Evolutionary conservation across 2,113 vertebrate species (phyloP).

Genomic region (Oplegnathus fasciatus): DNA sequence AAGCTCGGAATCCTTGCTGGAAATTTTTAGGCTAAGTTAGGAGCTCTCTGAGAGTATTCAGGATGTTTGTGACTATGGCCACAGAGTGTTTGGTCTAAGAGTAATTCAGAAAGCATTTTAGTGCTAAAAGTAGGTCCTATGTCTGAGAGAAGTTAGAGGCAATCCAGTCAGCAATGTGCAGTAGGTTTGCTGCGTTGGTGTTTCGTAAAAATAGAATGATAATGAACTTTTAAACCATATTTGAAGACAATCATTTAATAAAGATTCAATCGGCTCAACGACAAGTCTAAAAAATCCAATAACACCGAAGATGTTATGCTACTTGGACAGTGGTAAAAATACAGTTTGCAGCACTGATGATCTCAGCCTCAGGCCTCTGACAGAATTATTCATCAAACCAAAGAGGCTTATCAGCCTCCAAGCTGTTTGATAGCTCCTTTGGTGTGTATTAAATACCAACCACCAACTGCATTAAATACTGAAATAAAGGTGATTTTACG

Average conservation of each 20-base stretch:
- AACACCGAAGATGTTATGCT: background rate
- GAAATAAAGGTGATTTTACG: no score
- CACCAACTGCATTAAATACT: no score
- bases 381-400: no score
- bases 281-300: background rate
- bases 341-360: background rate
- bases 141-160: background rate
- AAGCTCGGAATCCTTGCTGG: no score
- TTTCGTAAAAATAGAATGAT: no score
- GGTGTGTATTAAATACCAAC: no score
- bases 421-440: no score
- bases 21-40: no score
- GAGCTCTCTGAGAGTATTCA: no score
- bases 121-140: background rate
- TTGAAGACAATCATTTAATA: background rate
- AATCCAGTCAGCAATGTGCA: background rate
- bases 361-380: background rate
- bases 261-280: background rate
- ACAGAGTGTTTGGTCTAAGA: background rate
- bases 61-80: no score
- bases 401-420: no score
- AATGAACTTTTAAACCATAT: background rate
- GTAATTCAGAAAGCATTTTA: background rate
- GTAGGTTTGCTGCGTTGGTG: no score
- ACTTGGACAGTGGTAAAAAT: background rate